Base-by-base conservation (phyloP, 30 jellyfish, hydroid and myxozoan species). In the Phacellophora camtschatica region DNA sequence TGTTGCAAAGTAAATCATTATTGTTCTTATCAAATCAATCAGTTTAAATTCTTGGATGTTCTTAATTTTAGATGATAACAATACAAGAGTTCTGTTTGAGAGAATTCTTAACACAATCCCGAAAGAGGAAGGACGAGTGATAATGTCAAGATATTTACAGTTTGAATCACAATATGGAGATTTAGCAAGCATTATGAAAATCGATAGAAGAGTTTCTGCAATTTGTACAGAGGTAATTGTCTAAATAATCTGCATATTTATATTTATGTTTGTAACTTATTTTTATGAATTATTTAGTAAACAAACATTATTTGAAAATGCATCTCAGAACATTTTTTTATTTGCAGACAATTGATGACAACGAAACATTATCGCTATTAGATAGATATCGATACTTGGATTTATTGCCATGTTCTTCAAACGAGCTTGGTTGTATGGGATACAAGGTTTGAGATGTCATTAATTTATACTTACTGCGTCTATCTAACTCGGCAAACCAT, bases 151-250 rank as follows among this genome's bases (percentile, higher is more conserved):
- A 35, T 91, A 91, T 67, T 69, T 91, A 77, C 85, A 85, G 39
- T 91, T 91, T 58, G 98, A 91, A 53, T 89, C 98, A 3, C 95
- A 81, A 57, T 91, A 56, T 62, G 98, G 98, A 18, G 98, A 91
- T 30, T 68, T 91, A 23, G 94, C 95, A 6, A 85, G 96, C 50
- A 91, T 85, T 11, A 77, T 84, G 36, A 91, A 91, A 43, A 85
- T 85, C 58, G 98, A 91, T 63, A 61, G 95, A 68, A 62, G 98
- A 75, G 20, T 91, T 1, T 58, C 88, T 2, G 77, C 88, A 3
- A 46, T 77, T 48, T 57, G 80, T 34, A 32, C 80, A 33, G 88
- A 77, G 88, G 88, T 77, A 41, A 3, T n/a, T n/a, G n/a, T n/a
- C n/a, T n/a, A n/a, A n/a, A n/a, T n/a, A n/a, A n/a, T n/a, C n/a